phyloP scores from a whole-genome alignment of 2,888 invertebrate genomes.

The Amphipyra tragopoginis region DNA sequence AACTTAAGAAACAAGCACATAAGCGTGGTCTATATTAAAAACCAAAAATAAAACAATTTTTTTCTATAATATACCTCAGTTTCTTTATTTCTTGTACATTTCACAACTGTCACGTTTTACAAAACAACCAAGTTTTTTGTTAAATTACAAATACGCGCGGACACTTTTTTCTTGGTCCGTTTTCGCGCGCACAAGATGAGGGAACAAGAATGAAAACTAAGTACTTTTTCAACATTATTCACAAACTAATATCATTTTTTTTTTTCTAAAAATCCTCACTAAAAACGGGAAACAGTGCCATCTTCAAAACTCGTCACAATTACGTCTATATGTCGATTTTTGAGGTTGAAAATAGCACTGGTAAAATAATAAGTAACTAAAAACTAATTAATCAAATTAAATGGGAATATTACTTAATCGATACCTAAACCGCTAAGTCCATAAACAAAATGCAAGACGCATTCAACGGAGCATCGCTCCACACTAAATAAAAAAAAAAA shows the following conservation, averaged over 20 bases:
- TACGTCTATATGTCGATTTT: constrained; percentile 48
- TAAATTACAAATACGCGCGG: constrained; percentile 43
- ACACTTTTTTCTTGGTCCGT: constrained; percentile 27
- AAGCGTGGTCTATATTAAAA: constrained; percentile 72
- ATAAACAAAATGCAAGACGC: constrained; percentile 79
- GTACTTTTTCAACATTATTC: constrained; percentile 61
- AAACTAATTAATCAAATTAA: constrained; percentile 79
- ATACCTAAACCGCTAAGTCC: constrained; percentile 79
- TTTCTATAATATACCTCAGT: constrained; percentile 81
- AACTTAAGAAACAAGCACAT: constrained; percentile 82
- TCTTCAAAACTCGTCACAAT: constrained; percentile 68
- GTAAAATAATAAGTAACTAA: constrained; percentile 70
- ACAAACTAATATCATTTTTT: constrained; percentile 74
- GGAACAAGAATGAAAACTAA: constrained; percentile 60
- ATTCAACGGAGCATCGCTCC: constrained; percentile 71
- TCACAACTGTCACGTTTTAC: constrained; percentile 82
- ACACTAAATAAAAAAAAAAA: constrained; percentile 63
- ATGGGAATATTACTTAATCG: constrained; percentile 86
- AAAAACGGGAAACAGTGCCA: constrained; percentile 73
- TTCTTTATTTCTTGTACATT: constrained; percentile 87
- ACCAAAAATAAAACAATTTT: constrained; percentile 82
- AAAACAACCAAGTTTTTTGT: constrained; percentile 73
- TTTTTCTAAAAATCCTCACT: constrained; percentile 70
- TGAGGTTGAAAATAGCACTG: constrained; percentile 77
- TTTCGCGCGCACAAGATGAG: constrained; percentile 44